A percentile compares a stretch with the other conserved stretches of the same genome.
These are phyloP conservation scores for Podarcis siculus DNA, from an alignment of 2,797 vertebrate genomes.

Conservation along the genomic window DNA sequence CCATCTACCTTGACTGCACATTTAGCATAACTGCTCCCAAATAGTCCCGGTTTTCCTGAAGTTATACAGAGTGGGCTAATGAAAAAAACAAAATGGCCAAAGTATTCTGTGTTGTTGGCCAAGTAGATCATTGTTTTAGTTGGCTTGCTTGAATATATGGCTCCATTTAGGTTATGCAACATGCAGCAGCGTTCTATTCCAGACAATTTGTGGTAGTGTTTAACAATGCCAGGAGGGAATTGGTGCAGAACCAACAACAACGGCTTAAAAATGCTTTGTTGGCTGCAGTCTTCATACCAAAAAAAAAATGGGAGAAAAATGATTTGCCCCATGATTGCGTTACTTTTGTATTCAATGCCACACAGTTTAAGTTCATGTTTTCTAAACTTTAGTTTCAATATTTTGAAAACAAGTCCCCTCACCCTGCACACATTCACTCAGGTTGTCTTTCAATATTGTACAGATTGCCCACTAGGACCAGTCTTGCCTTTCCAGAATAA, in stretches of 20 bases:
- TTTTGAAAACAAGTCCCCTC: slow-evolving; percentile 18
- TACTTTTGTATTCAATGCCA: slow-evolving; percentile 47
- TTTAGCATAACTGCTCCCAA: slow-evolving; percentile 49
- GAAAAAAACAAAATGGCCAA: slow-evolving; percentile 12
- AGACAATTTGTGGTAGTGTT: not conserved
- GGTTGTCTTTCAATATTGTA: slow-evolving; percentile 52
- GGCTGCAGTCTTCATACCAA: slow-evolving; percentile 46
- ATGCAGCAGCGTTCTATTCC: slow-evolving; percentile 59
- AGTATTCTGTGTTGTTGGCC: slow-evolving; percentile 23
- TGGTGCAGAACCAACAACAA: slow-evolving; percentile 47
- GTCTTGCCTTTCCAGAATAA: slow-evolving; percentile 43
- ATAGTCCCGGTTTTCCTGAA: slow-evolving; percentile 58
- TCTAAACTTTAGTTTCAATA: slow-evolving; percentile 62
- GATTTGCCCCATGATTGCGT: slow-evolving; percentile 34
- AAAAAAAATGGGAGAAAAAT: slow-evolving; percentile 26
- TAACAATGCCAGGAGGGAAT: slow-evolving; percentile 34
- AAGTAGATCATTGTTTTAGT: slow-evolving; percentile 20
- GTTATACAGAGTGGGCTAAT: slow-evolving; percentile 37
- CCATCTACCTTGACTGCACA: slow-evolving; percentile 47
- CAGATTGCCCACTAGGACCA: slow-evolving; percentile 59
- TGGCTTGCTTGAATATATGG: slow-evolving; percentile 22
- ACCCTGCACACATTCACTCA: slow-evolving; percentile 30
- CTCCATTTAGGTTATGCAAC: slow-evolving; percentile 41
- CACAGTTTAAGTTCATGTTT: slow-evolving; percentile 51
- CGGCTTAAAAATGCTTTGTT: slow-evolving; percentile 48